Conservation (phyloP, 2,888 invertebrate genomes). For the Dilophus febrilis region DNA sequence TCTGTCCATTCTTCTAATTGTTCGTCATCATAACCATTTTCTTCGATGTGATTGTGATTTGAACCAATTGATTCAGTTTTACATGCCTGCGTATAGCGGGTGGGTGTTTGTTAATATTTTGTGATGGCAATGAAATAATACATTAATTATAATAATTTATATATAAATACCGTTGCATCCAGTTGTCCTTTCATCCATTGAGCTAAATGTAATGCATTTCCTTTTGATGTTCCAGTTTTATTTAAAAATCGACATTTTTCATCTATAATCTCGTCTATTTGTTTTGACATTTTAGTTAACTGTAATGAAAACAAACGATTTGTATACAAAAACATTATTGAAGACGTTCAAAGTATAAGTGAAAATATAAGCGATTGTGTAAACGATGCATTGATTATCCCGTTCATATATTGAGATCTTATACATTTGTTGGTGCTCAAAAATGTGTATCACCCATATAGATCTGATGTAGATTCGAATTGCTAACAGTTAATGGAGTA, state of each 20-base stretch:
- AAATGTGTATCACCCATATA: no score
- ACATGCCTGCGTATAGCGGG: not conserved
- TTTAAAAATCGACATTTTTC: slow-evolving; percentile 45
- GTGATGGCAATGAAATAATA: no score
- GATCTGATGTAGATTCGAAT: no score
- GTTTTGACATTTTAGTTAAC: slow-evolving; percentile 24
- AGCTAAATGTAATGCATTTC: slow-evolving; percentile 55
- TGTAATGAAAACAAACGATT: no score
- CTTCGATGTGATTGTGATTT: slow-evolving; percentile 8
- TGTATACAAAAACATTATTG: no score
- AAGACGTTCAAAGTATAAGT: no score
- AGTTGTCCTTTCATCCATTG: slow-evolving; percentile 68
- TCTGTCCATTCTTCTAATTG: slow-evolving; percentile 44
- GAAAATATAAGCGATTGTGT: no score
- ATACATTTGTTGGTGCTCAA: no score
- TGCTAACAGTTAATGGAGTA: no score
- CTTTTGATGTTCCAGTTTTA: slow-evolving; percentile 44
- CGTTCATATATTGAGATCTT: no score
- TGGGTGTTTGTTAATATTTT: not conserved
- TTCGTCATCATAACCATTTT: slow-evolving; percentile 26
- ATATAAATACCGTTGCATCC: slow-evolving; percentile 36
- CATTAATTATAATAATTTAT: no score
- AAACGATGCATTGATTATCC: no score
- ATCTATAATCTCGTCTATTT: slow-evolving; percentile 42
- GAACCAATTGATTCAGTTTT: slow-evolving; percentile 8